phyloP scores from a whole-genome alignment of 2,888 invertebrate genomes.

The Beris chalybata region DNA sequence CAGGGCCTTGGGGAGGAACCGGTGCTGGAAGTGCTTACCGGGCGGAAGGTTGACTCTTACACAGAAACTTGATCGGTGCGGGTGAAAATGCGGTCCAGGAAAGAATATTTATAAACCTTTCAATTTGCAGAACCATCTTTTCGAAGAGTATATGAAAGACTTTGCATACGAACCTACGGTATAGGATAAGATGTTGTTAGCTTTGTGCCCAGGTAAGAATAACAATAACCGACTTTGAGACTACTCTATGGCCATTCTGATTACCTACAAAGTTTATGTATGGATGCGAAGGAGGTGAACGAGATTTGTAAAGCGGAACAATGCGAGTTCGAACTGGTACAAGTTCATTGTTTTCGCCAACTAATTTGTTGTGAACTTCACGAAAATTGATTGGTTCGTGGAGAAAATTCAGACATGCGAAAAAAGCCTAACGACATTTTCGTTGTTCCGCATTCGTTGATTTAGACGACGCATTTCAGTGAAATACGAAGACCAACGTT shows the following conservation, averaged over 20 bases:
- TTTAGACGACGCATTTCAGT: too few species aligned
- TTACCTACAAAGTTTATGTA: slow-evolving; percentile 7
- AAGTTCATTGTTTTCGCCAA: too few species aligned
- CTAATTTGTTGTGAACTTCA: too few species aligned
- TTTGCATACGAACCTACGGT: slow-evolving; percentile 11
- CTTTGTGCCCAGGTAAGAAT: too few species aligned
- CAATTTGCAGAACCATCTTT: slow-evolving; percentile 39
- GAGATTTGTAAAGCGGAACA: slow-evolving; percentile 8
- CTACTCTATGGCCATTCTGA: not conserved
- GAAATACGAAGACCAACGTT: too few species aligned
- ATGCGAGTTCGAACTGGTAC: not conserved
- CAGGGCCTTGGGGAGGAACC: not conserved
- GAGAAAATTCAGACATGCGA: too few species aligned
- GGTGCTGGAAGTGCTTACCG: not conserved
- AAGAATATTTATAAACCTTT: slow-evolving; percentile 39
- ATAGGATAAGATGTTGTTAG: too few species aligned
- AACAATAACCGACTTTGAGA: too few species aligned
- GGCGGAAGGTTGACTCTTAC: not conserved
- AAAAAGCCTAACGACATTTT: too few species aligned
- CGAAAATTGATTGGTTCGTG: too few species aligned
- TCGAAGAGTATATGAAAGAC: slow-evolving; percentile 17
- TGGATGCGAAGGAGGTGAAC: slow-evolving; percentile 22
- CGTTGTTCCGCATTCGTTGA: too few species aligned
- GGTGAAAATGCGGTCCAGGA: slow-evolving; percentile 10
- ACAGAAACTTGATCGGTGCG: slow-evolving; percentile 14